Evolutionary conservation across 2,797 vertebrate species (phyloP).

Genomic region (Acanthurus lineatus): DNA sequence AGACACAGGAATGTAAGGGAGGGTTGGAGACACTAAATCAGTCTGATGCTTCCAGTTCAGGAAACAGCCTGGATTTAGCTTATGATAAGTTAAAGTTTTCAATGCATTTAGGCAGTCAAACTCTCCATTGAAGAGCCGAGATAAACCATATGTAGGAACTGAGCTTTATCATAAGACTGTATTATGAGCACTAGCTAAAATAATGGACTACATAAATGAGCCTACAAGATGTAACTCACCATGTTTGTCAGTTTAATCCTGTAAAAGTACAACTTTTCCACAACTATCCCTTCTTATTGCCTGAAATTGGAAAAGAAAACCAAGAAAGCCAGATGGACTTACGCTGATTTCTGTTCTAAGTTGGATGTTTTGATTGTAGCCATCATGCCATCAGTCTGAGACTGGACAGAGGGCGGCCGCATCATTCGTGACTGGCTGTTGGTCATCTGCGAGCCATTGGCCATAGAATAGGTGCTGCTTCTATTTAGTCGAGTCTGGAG

Average conservation of each 20-base stretch:
- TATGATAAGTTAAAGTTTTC: no score
- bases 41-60: neutral
- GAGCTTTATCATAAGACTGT: no score
- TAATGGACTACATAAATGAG: neutral
- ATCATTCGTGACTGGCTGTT: constrained; percentile 34
- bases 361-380: constrained; percentile 54
- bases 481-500: constrained; percentile 8
- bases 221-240: neutral
- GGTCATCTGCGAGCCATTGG: constrained; percentile 30
- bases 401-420: constrained; percentile 6
- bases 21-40: neutral
- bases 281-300: neutral
- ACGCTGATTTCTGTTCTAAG: constrained; percentile 64
- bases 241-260: no score
- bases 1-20: neutral
- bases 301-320: neutral
- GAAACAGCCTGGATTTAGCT: no score
- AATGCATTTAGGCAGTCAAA: no score
- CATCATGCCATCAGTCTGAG: constrained; percentile 48
- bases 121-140: no score
- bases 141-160: no score
- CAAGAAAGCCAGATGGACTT: constrained; percentile 48
- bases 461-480: constrained; percentile 49
- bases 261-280: neutral
- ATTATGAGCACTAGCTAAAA: neutral